phyloP scores from a whole-genome alignment of 1,140 invertebrate species.

The Lordiphosa mommai region DNA sequence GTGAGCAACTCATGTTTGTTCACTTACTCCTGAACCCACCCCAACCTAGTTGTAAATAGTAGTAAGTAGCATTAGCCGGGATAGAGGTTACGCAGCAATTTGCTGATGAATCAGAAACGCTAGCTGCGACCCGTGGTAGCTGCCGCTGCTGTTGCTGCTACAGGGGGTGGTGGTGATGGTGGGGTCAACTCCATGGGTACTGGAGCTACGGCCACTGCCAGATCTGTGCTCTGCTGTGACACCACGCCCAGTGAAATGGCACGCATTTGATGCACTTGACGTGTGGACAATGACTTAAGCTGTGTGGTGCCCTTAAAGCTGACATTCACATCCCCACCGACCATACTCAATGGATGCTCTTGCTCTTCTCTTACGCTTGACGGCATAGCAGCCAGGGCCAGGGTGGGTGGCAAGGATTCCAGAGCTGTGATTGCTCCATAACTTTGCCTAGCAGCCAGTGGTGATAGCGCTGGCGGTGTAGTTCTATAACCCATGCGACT shows the following conservation, averaged over 20 bases:
- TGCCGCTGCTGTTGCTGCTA: not conserved
- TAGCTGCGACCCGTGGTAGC: constrained; percentile 67
- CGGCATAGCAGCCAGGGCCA: constrained; percentile 8
- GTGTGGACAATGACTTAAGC: constrained; percentile 80
- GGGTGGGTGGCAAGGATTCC: constrained; percentile 31
- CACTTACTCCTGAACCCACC: no score
- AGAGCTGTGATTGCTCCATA: constrained; percentile 24
- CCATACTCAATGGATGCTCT: constrained; percentile 82
- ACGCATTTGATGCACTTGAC: constrained; percentile 69
- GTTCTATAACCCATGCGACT: constrained; percentile 74
- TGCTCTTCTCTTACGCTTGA: constrained; percentile 64
- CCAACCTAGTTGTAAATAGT: constrained; percentile 29
- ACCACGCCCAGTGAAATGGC: constrained; percentile 47
- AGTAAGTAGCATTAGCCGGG: constrained; percentile 15
- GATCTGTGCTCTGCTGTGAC: constrained; percentile 23
- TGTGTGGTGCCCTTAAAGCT: constrained; percentile 85
- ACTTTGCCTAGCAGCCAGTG: constrained; percentile 46
- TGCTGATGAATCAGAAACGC: constrained; percentile 77
- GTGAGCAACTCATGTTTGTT: no score
- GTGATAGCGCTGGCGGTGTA: constrained; percentile 62
- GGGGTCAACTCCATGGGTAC: constrained; percentile 35
- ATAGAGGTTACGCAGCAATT: constrained; percentile 67
- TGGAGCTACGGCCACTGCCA: constrained; percentile 22
- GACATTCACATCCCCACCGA: constrained; percentile 84
- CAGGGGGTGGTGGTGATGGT: constrained; percentile 17